Evolutionary conservation across 1,140 invertebrate genomes (phyloP), one percentile per base, ranked within the genome.

Genomic region (Saxidomus purpurata): DNA sequence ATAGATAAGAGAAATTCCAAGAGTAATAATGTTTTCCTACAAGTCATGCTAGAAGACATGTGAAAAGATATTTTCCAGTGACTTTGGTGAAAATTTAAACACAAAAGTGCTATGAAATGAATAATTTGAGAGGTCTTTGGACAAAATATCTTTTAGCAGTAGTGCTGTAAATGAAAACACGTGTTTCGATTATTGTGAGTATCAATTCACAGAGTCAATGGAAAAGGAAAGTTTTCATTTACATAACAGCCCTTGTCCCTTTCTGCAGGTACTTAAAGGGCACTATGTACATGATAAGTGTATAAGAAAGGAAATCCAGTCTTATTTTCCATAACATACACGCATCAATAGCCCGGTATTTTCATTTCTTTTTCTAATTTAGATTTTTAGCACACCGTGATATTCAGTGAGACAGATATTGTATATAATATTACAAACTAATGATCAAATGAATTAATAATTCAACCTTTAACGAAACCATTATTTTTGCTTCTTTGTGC

Each of bases 191-290:
- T 43, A 43, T 15, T 43, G 43, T 43, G 43, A 43, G 4, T 43
- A 43, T 43, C 43, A 43, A 19, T 59, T 61, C 77, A 59, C 55
- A 49, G 13, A 49, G 74, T 77, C 74, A 77, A 52, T 77, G 74
- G 74, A 49, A 52, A 31, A 31, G 43, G 49, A 28, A 34, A 36
- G 17, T 1, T 2, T 49, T 22, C 74, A 77, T 49, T 49, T 77
- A 77, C 43, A 77, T n/a, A 2, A 31, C 25, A 28, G 2, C 25
- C 25, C 17, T 31, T 25, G 61, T 67, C 31, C 28, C 11, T 67
- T 67, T 8, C 28, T 8, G 55, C 19, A 59, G 8, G 19, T 9
- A 28, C 22, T 6, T 8, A 43, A 43, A 8, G 52, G 52, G 52
- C 19, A 19, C 3, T 22, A 36, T 38, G 34, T 71, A 71, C 36